Evolutionary conservation across 2,797 vertebrate genomes (phyloP), one percentile per base, ranked within the genome.

Genomic region (Amblyopsis hoosieri): DNA sequence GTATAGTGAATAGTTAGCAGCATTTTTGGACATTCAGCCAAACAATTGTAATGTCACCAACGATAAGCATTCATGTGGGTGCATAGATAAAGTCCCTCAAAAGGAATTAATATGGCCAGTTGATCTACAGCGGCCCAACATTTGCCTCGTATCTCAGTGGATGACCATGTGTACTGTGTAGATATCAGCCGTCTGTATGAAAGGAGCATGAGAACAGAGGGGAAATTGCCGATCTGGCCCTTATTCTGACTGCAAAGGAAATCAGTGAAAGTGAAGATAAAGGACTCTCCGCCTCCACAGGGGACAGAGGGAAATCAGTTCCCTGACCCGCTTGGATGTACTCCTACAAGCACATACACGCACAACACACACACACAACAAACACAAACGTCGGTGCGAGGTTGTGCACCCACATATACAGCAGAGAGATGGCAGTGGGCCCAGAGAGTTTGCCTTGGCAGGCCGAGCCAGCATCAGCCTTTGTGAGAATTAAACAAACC

Each of bases 321-420:
- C 67, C 79, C 77, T 89, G 84, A 90, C 85, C 88, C 83, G 88
- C 74, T 87, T 90, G 83, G 74, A 79, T 80, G 70, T 67, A 57
- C 73, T 59, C 31, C 12, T 33, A 47, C 45, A 29, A 42, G 51
- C 54, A 9, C 2, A 37, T 37, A 13, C 54, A 55, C 23, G 11
- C 12, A 33, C 23, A 3, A 3, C 54, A 2, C 54, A 10, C 54
- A 45, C 31, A n/a, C 31, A 56, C 54, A 12, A 46, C 37, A 17
- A 14, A 23, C 55, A 19, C 54, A 42, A 23, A 3, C 23, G 3
- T 23, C 23, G 23, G 23, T 23, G 23, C 54, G 37, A 31, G 67
- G 60, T 59, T 48, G 17, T 19, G 47, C 47, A 64, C 33, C 15
- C 51, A 73, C 63, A 60, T 23, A 23, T 23, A 58, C 17, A 31